phyloP scores from a whole-genome alignment of 2,888 invertebrate species.

The Leptinotarsa juncta region DNA sequence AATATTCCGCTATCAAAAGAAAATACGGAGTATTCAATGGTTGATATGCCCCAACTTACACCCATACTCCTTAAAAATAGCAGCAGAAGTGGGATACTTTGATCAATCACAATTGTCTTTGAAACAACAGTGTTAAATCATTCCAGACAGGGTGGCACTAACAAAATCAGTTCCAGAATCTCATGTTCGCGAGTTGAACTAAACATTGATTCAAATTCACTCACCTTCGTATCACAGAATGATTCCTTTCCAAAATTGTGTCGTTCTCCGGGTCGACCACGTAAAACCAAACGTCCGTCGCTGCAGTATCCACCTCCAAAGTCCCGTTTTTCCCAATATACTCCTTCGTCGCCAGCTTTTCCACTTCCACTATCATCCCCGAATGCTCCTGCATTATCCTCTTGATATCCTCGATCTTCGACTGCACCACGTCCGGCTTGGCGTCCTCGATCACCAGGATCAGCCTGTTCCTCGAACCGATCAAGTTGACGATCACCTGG shows the following conservation, averaged over 20 bases:
- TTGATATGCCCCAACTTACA: too few relatives aligned
- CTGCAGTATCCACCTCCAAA: constrained; percentile 75
- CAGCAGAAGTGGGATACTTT: too few relatives aligned
- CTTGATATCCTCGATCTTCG: constrained; percentile 70
- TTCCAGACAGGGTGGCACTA: too few relatives aligned
- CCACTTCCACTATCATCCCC: constrained; percentile 82
- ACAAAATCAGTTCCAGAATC: background rate
- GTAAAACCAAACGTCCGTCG: constrained; percentile 91
- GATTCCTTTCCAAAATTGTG: constrained; percentile 78
- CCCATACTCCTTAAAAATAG: too few relatives aligned
- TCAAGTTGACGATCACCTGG: constrained; percentile 79
- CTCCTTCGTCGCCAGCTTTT: constrained; percentile 84
- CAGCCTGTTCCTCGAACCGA: constrained; percentile 81
- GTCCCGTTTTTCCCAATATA: constrained; percentile 81
- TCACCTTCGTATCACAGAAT: constrained; percentile 76
- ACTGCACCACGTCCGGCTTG: constrained; percentile 76
- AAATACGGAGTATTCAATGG: too few relatives aligned
- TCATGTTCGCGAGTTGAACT: too few relatives aligned
- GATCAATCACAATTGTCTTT: too few relatives aligned
- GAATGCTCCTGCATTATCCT: constrained; percentile 78
- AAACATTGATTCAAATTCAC: background rate
- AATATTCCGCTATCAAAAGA: too few relatives aligned
- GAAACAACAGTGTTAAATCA: too few relatives aligned
- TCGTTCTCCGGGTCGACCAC: constrained; percentile 84
- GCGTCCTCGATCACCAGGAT: constrained; percentile 82